Evolutionary conservation across 2,113 vertebrate genomes (phyloP).

Genomic region (Haliaeetus leucogaster): DNA sequence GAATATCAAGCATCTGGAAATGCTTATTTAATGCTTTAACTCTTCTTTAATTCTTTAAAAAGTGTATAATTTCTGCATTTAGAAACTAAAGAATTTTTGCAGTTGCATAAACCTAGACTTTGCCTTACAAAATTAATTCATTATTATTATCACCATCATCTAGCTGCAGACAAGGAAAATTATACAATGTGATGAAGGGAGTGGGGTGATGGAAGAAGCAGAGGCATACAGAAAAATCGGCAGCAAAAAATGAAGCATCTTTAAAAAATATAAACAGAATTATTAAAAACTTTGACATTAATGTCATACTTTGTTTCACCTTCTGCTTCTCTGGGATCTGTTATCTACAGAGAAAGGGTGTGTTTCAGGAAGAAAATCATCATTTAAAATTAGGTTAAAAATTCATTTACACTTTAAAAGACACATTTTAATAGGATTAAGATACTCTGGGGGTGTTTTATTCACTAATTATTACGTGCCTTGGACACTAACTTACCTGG

Average conservation of each 20-base stretch:
- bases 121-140: not conserved
- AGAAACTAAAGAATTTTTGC: not conserved
- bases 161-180: not conserved
- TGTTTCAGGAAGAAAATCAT: not conserved
- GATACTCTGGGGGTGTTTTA: not conserved
- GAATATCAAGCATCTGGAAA: not conserved
- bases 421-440: conserved; percentile 26
- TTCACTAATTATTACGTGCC: not conserved
- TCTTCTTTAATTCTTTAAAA: not conserved
- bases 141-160: not conserved
- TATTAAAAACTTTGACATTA: not conserved
- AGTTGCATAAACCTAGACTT: not conserved
- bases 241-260: not conserved
- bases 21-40: not conserved
- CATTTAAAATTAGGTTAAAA: not conserved
- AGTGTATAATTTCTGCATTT: not conserved
- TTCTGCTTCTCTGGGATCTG: not conserved
- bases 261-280: not conserved
- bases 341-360: not conserved
- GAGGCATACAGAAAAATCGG: not conserved
- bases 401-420: not conserved
- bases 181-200: not conserved
- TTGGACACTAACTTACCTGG: not conserved
- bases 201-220: not conserved
- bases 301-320: not conserved